Evolutionary conservation across 2,888 invertebrate genomes (phyloP).

Genomic region (Drosophila flavopinicola): DNA sequence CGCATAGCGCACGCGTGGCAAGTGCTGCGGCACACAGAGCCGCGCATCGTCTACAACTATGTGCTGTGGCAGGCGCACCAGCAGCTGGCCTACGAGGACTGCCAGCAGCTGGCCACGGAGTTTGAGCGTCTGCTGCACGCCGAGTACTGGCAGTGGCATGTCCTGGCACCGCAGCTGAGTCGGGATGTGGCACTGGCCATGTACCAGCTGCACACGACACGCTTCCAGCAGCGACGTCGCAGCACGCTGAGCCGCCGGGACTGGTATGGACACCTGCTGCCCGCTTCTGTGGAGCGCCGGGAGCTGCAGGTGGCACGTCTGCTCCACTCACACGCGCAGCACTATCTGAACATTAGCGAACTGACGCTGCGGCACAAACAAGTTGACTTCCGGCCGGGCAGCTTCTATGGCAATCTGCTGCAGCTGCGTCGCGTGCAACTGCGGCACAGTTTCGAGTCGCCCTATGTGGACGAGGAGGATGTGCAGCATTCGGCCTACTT

Average conservation of each 20-base stretch:
- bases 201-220: constrained; percentile 79
- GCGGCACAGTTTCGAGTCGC: constrained; percentile 58
- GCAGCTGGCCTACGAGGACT: constrained; percentile 60
- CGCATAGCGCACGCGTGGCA: constrained; percentile 60
- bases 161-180: constrained; percentile 57
- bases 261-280: constrained; percentile 73
- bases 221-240: constrained; percentile 77
- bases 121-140: constrained; percentile 76
- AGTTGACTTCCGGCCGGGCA: constrained; percentile 24
- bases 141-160: constrained; percentile 82
- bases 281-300: constrained; percentile 63
- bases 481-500: constrained; percentile 77
- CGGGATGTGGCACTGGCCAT: constrained; percentile 80
- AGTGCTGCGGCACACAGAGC: constrained; percentile 65
- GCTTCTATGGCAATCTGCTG: constrained; percentile 72
- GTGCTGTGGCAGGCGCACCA: constrained; percentile 79
- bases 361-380: constrained; percentile 47
- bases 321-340: constrained; percentile 72
- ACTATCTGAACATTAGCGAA: constrained; percentile 59
- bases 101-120: constrained; percentile 71
- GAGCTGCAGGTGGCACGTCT: constrained; percentile 78
- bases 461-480: constrained; percentile 77
- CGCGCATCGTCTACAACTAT: constrained; percentile 77
- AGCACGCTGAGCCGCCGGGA: constrained; percentile 58
- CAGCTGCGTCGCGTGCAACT: constrained; percentile 59